Base-by-base conservation (phyloP, 2,888 invertebrate species). In the Actias luna region DNA sequence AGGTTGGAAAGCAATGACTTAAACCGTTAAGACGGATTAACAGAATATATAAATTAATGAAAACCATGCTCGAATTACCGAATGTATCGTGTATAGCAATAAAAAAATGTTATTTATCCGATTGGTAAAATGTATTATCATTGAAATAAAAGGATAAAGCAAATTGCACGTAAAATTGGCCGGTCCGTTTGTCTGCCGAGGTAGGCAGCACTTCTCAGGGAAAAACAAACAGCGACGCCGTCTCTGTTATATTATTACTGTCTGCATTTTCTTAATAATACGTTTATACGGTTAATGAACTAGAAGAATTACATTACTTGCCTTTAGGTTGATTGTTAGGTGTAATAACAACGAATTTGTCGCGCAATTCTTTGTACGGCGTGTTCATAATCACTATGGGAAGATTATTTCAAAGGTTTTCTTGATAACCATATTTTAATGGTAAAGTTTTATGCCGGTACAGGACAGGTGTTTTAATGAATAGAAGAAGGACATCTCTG, bases 81-180 rank as follows among this genome's bases (percentile, higher is more conserved):
- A 33, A 5, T 33, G 10, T 33, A 33, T 10, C 14, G 12, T 36
- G 36, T 36, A 36, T 16, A 36, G 36, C 36, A 36, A 8, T n/a
- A n/a, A 59, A 33, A 63, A 63, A 59, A 63, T 60, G 59, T 63
- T 66, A 68, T 68, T 64, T 66, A 64, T 61, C 25, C 61, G 59
- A 58, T 63, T 63, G 58, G 68, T 69, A 63, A 64, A 69, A 66
- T 66, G 62, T 63, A 64, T 61, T 63, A 60, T 63, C 63, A 60
- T 29, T 55, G 36, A 63, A 68, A 67, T 63, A 71, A 70, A 67
- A 64, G 60, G 59, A 46, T 29, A 68, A 67, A 68, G 66, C 50
- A 70, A 73, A 73, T 73, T 68, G 68, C 57, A 66, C 69, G 71
- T 68, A 63, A 71, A 73, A 73, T 71, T 65, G 70, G 52, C 52